These are phyloP conservation scores for Potamilus streckersoni DNA, from an alignment of 1,140 invertebrate genomes.

Conservation along the genomic window DNA sequence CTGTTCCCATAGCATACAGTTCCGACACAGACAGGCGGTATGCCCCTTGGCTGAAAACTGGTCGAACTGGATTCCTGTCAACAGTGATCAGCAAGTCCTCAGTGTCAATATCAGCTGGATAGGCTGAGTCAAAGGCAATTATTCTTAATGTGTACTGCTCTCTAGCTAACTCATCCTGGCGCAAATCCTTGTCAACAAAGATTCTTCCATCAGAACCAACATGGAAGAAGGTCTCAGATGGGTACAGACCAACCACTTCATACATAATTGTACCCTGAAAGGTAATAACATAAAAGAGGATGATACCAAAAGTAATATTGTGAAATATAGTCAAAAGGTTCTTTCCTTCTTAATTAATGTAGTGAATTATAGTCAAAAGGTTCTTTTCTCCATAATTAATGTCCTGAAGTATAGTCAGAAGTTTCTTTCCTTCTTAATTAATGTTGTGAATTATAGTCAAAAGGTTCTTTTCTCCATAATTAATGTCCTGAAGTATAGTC, in stretches of 20 bases:
- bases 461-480: no score
- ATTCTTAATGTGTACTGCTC: constrained; percentile 76
- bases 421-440: no score
- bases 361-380: no score
- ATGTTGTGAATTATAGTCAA: no score
- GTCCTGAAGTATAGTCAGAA: no score
- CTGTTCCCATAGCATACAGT: constrained; percentile 20
- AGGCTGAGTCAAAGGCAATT: constrained; percentile 86
- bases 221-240: constrained; percentile 44
- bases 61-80: constrained; percentile 78
- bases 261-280: constrained; percentile 42
- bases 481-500: no score
- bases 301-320: no score
- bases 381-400: no score
- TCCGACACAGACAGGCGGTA: constrained; percentile 69
- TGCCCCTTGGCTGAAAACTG: constrained; percentile 80
- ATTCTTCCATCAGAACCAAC: constrained; percentile 41
- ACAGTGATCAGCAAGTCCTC: constrained; percentile 85
- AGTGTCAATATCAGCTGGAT: constrained; percentile 83
- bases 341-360: no score
- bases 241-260: constrained; percentile 41
- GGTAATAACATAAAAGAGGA: constrained; percentile 3
- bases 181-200: constrained; percentile 31
- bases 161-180: constrained; percentile 33
- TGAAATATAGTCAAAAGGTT: no score